phyloP scores from a whole-genome alignment of 2,113 vertebrate genomes.

The Microtus oregoni region DNA sequence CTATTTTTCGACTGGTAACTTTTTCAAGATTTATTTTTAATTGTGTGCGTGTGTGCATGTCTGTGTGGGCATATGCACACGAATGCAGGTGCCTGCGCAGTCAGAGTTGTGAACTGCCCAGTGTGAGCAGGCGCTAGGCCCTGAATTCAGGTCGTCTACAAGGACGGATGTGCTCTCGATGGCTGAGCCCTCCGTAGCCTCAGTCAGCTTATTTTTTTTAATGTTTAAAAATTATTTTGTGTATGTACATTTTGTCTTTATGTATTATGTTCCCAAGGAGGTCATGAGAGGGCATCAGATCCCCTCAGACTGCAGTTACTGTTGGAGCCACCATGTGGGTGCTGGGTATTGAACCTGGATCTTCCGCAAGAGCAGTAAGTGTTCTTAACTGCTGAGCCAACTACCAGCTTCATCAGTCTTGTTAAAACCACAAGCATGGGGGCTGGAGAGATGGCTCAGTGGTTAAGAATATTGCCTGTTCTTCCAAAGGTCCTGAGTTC shows the following conservation, averaged over 20 bases:
- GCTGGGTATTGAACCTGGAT: neutral
- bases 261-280: neutral
- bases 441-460: too few relatives aligned
- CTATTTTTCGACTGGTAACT: neutral
- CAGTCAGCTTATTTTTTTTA: neutral
- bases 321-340: neutral
- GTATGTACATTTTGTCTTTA: neutral
- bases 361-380: neutral
- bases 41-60: neutral
- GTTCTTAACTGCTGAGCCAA: neutral
- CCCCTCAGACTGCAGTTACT: neutral
- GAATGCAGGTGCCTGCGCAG: neutral
- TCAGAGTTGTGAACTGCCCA: neutral
- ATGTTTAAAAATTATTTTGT: neutral
- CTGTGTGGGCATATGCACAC: neutral
- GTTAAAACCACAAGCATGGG: neutral
- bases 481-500: too few relatives aligned
- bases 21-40: neutral
- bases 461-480: too few relatives aligned
- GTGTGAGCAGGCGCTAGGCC: accelerated
- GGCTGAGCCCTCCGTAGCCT: neutral
- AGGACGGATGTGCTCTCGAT: neutral
- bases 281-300: neutral
- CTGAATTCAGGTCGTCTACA: too few relatives aligned
- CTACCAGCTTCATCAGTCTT: neutral